Conservation (phyloP, 2,113 vertebrate species). For the Sisor rabdophorus region DNA sequence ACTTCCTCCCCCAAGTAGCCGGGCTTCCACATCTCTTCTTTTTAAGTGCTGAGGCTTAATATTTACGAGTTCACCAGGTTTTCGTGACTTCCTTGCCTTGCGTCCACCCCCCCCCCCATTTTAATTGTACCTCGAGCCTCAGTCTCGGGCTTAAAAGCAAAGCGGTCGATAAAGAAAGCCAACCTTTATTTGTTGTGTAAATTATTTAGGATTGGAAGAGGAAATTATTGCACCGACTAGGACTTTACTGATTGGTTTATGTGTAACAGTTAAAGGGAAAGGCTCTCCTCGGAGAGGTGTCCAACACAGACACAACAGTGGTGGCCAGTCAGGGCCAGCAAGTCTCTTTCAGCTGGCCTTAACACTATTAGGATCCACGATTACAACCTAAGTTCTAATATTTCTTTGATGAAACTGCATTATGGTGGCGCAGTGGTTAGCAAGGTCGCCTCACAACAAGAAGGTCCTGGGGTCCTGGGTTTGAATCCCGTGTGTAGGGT, state of each 20-base stretch:
- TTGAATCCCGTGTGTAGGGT: too few relatives aligned
- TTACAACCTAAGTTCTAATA: too few relatives aligned
- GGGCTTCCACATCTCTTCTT: background rate
- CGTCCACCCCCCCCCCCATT: background rate
- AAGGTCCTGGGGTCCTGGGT: too few relatives aligned
- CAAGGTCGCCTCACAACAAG: too few relatives aligned
- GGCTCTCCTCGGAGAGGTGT: background rate
- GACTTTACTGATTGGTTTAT: constrained; percentile 15
- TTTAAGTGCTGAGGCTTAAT: constrained; percentile 22
- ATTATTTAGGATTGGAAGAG: constrained; percentile 17
- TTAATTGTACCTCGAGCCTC: constrained; percentile 19
- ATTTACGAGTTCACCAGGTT: constrained; percentile 17
- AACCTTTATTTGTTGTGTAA: constrained; percentile 23
- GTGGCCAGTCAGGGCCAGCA: too few relatives aligned
- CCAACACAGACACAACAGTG: background rate
- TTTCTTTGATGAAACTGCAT: too few relatives aligned
- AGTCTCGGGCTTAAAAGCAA: background rate
- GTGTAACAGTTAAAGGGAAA: constrained; percentile 6
- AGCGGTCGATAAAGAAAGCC: constrained; percentile 1
- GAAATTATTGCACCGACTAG: constrained; percentile 17
- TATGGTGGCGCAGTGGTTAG: too few relatives aligned
- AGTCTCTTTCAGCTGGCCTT: too few relatives aligned
- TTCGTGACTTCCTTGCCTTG: constrained; percentile 25
- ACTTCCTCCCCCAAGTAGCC: background rate
- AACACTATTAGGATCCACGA: too few relatives aligned